A percentile compares a stretch with the other conserved stretches of the same genome.
These are phyloP conservation scores for Micrastur ruficollis DNA, from an alignment of 2,797 vertebrate species.

Conservation along the genomic window DNA sequence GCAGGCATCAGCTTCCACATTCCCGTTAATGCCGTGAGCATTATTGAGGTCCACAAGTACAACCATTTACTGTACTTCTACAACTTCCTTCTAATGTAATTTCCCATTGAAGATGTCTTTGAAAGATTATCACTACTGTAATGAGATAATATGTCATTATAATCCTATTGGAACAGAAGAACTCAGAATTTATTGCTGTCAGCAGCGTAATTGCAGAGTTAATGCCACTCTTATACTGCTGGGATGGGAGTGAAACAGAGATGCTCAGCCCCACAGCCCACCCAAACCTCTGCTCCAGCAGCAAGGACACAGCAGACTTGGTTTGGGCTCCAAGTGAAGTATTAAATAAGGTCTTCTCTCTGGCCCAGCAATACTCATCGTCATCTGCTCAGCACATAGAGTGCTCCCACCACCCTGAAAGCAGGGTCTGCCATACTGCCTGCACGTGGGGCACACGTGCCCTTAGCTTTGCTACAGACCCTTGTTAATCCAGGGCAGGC, in stretches of 20 bases:
- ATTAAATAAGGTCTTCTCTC: neutral
- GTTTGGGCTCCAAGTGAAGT: neutral
- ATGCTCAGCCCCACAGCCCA: neutral
- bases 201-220: neutral
- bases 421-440: neutral
- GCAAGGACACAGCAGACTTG: neutral
- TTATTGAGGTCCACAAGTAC: neutral
- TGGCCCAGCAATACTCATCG: neutral
- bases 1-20: neutral
- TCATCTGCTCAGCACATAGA: neutral
- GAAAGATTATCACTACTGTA: neutral
- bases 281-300: neutral
- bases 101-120: slow-evolving; percentile 5
- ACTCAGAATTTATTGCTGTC: neutral
- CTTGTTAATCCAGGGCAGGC: neutral
- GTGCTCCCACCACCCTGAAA: neutral
- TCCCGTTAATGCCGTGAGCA: neutral
- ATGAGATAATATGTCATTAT: neutral
- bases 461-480: neutral
- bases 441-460: rapidly evolving
- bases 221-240: neutral
- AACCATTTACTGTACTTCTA: neutral
- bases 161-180: neutral
- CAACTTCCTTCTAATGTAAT: neutral
- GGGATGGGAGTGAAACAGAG: neutral